Evolutionary conservation across 1,140 invertebrate species (phyloP).

Genomic region (Drosophila biarmipes): DNA sequence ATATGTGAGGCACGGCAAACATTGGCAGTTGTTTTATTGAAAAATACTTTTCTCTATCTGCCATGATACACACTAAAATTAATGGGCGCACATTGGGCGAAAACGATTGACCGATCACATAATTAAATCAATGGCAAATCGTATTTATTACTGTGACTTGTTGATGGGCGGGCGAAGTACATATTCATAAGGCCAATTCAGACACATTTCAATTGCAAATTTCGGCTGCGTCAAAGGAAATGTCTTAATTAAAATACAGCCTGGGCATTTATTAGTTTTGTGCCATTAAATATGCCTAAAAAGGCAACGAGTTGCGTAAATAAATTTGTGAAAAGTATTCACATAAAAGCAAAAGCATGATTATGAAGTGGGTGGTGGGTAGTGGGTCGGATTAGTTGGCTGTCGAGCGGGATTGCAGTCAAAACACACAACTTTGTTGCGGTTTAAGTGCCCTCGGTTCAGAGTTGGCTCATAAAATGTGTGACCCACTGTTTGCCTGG

Average conservation of each 20-base stretch:
- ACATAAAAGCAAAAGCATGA: conserved; percentile 45
- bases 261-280: conserved; percentile 44
- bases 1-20: neutral
- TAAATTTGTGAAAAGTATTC: conserved; percentile 69
- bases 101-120: conserved; percentile 1
- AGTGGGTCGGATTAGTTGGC: conserved; percentile 2
- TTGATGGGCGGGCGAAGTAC: conserved; percentile 4
- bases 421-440: conserved; percentile 67
- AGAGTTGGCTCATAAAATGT: conserved; percentile 74
- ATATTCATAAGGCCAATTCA: conserved; percentile 24
- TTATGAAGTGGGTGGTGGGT: conserved; percentile 29
- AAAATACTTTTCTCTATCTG: conserved; percentile 10
- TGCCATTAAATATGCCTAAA: conserved; percentile 42
- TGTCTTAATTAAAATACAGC: conserved; percentile 57
- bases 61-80: conserved; percentile 10
- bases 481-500: conserved; percentile 60
- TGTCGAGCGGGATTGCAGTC: conserved; percentile 8
- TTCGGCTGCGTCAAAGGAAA: conserved; percentile 6
- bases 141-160: conserved; percentile 27
- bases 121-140: conserved; percentile 35
- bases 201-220: conserved; percentile 40
- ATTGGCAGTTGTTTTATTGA: conserved; percentile 27
- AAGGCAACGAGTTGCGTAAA: conserved; percentile 45
- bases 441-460: conserved; percentile 59
- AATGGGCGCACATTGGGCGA: conserved; percentile 12